Conservation (phyloP, 35 echinoderm and acorn worm species). For the Hemicentrotus pulcherrimus region DNA sequence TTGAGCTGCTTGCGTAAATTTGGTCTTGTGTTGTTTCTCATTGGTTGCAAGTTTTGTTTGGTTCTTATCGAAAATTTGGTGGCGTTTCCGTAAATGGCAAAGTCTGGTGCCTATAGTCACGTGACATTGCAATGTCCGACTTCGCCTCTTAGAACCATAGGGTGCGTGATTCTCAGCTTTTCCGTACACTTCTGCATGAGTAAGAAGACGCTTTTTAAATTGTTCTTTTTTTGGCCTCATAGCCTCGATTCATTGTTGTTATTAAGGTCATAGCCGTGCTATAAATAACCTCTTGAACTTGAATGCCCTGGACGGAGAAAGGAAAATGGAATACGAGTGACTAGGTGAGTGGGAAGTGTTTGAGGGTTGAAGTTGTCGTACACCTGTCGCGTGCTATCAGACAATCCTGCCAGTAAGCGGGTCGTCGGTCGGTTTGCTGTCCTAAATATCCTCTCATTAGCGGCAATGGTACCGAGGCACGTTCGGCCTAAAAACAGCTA, state of each 20-base stretch:
- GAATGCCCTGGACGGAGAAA: not conserved
- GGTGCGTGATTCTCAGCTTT: not conserved
- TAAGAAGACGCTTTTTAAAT: not conserved
- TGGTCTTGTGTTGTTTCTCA: too few relatives aligned
- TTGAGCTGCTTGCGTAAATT: too few relatives aligned
- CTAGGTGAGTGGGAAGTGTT: not conserved
- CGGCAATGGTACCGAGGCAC: not conserved
- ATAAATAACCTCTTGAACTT: not conserved
- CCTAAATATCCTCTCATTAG: slow-evolving; percentile 3
- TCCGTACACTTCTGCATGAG: not conserved
- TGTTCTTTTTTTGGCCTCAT: not conserved
- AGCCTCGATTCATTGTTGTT: not conserved
- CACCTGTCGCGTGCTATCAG: not conserved
- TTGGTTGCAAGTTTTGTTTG: too few relatives aligned
- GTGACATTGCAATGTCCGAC: not conserved
- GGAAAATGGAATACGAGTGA: not conserved
- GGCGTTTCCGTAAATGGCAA: too few relatives aligned
- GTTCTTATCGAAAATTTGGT: too few relatives aligned
- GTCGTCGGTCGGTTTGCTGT: not conserved
- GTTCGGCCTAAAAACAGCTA: not conserved
- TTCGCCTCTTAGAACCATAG: not conserved
- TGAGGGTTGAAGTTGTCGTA: not conserved
- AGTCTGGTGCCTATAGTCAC: not conserved
- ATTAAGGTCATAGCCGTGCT: not conserved
- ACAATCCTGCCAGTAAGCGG: not conserved